phyloP scores from a whole-genome alignment of 2,888 invertebrate genomes.

The Chrysomela aeneicollis region DNA sequence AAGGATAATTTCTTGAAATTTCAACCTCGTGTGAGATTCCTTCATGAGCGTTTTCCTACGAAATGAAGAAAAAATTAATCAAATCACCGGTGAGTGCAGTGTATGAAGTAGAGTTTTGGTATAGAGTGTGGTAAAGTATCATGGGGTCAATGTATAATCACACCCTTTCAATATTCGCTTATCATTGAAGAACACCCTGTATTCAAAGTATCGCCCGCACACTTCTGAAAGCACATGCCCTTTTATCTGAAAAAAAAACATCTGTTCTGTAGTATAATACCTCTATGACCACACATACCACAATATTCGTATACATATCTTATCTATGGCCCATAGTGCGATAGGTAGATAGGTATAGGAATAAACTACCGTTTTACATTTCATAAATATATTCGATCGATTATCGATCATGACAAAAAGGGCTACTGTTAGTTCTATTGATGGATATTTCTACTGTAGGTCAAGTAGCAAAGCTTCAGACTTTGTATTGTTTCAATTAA shows the following conservation, averaged over 20 bases:
- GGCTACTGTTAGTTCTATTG: not conserved
- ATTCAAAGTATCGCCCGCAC: not conserved
- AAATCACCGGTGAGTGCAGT: too few relatives aligned
- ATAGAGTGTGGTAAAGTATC: too few relatives aligned
- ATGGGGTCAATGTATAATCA: too few relatives aligned
- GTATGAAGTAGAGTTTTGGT: too few relatives aligned
- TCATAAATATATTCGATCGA: not conserved
- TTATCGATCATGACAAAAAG: not conserved
- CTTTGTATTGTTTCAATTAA: slow-evolving; percentile 34
- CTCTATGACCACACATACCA: not conserved
- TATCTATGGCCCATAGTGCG: not conserved
- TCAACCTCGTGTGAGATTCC: too few relatives aligned
- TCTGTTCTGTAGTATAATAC: slow-evolving; percentile 5
- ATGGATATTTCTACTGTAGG: slow-evolving; percentile 15
- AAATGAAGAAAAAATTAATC: too few relatives aligned
- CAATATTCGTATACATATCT: not conserved
- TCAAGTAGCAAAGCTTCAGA: slow-evolving; percentile 22
- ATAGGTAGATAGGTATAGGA: not conserved
- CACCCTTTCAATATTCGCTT: too few relatives aligned
- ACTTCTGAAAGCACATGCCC: not conserved
- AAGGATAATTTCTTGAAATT: too few relatives aligned
- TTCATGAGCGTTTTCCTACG: too few relatives aligned
- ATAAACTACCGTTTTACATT: not conserved
- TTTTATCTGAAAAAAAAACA: slow-evolving; percentile 11
- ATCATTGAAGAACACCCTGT: too few relatives aligned